Conservation (phyloP, 2,888 invertebrate genomes). For the Eulithis testata region DNA sequence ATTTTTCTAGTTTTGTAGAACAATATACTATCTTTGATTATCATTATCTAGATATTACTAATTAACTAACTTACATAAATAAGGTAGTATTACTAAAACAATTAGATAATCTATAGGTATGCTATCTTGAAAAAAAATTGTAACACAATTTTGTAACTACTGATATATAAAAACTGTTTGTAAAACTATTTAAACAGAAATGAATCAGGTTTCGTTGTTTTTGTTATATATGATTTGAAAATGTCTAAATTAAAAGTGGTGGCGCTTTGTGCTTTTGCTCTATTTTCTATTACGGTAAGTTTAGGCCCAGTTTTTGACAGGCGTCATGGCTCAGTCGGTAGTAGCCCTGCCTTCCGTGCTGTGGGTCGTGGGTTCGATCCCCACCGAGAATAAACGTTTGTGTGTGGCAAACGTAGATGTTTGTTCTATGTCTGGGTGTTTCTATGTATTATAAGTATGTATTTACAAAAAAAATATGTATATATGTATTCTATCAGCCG, state of each 20-base stretch:
- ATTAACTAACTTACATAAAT: slow-evolving; percentile 15
- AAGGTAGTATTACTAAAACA: slow-evolving; percentile 7
- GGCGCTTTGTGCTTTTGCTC: slow-evolving; percentile 29
- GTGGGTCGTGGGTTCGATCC: no score
- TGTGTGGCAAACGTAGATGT: no score
- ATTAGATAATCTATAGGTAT: slow-evolving; percentile 3
- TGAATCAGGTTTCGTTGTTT: slow-evolving; percentile 27
- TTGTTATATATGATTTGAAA: slow-evolving; percentile 30
- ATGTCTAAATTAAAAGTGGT: slow-evolving; percentile 35
- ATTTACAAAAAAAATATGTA: no score
- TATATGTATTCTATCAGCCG: no score
- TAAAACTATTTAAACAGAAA: slow-evolving; percentile 31
- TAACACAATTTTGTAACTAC: slow-evolving; percentile 25
- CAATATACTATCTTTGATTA: not conserved
- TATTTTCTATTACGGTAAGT: slow-evolving; percentile 40
- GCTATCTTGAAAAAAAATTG: slow-evolving; percentile 21
- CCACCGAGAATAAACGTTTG: no score
- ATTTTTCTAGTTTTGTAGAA: slow-evolving; percentile 2
- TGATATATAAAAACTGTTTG: slow-evolving; percentile 39
- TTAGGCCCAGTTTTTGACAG: no score
- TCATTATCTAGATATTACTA: slow-evolving; percentile 9
- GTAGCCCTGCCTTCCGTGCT: no score
- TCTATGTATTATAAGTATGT: no score
- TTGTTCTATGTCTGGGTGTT: no score
- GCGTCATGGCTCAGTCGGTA: no score